These are phyloP conservation scores for Olivierus martensii DNA, from an alignment of 1,140 invertebrate species.

Conservation along the genomic window DNA sequence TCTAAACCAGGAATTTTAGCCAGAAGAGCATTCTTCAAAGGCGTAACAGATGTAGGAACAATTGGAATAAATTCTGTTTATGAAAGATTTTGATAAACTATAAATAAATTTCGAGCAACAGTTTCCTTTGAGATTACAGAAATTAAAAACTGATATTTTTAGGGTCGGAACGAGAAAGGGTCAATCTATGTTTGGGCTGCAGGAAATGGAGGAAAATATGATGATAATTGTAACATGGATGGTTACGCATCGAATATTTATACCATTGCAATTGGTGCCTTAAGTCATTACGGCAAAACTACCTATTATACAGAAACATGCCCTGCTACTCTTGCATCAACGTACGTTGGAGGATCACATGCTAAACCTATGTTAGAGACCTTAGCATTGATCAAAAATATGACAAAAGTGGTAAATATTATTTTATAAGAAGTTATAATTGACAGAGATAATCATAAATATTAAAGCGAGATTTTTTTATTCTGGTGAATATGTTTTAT, in stretches of 20 bases:
- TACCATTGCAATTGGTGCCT: conserved; percentile 31
- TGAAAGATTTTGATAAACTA: no score
- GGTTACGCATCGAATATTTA: conserved; percentile 34
- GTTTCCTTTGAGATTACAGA: background rate
- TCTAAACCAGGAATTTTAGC: conserved; percentile 28
- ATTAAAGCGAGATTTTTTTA: no score
- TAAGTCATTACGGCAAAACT: conserved; percentile 25
- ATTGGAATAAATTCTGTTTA: no score
- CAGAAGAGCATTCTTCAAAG: conserved; percentile 25
- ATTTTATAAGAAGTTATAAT: no score
- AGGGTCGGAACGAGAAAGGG: conserved; percentile 33
- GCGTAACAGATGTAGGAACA: conserved; percentile 25
- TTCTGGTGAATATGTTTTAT: no score
- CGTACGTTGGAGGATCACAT: conserved; percentile 29
- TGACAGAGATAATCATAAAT: no score
- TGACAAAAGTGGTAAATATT: conserved; percentile 27
- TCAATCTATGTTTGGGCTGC: conserved; percentile 36
- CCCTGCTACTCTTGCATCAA: conserved; percentile 31
- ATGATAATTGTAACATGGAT: conserved; percentile 34
- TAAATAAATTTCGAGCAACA: background rate
- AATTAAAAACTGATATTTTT: background rate
- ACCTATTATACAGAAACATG: conserved; percentile 34
- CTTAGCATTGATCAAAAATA: conserved; percentile 9
- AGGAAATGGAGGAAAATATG: conserved; percentile 33
- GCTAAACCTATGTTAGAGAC: conserved; percentile 3